phyloP scores from a whole-genome alignment of 2,797 vertebrate genomes.

The Urophycis tenuis region DNA sequence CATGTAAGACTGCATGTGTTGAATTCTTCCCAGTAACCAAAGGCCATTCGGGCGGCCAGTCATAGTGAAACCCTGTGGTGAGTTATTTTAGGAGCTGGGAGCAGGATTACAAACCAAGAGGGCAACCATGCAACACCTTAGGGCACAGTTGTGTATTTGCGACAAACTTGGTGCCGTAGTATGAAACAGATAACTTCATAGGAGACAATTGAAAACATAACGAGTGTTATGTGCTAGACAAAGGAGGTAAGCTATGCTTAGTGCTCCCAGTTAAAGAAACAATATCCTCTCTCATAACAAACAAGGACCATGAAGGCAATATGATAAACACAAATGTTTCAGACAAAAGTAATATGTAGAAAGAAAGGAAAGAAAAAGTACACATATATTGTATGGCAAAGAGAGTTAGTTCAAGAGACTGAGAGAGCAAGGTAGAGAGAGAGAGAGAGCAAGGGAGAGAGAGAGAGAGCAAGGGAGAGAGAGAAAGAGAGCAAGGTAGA shows the following conservation, averaged over 20 bases:
- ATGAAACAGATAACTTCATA: neutral
- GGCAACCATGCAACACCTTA: conserved; percentile 21
- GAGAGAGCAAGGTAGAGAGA: neutral
- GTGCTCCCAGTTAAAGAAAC: neutral
- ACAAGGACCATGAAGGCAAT: conserved; percentile 21
- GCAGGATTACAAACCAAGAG: conserved; percentile 34
- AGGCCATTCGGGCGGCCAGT: conserved; percentile 36
- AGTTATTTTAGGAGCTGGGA: conserved; percentile 56
- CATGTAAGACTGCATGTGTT: conserved; percentile 52
- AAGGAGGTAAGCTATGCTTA: neutral
- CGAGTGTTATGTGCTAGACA: neutral
- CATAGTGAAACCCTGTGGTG: conserved; percentile 32
- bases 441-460: neutral
- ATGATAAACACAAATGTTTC: conserved; percentile 15
- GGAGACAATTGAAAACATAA: neutral
- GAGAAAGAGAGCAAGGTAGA: conserved; percentile 1
- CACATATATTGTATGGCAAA: conserved; percentile 33
- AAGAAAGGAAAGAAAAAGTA: conserved; percentile 22
- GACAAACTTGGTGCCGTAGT: neutral
- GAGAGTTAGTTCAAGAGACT: conserved; percentile 4
- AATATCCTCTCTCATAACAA: conserved; percentile 11
- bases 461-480: neutral
- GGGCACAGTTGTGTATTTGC: neutral
- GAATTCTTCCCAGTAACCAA: conserved; percentile 53
- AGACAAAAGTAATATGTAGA: conserved; percentile 22